These are phyloP conservation scores for Luffia ferchaultella DNA, from an alignment of 2,888 invertebrate species.

Conservation along the genomic window DNA sequence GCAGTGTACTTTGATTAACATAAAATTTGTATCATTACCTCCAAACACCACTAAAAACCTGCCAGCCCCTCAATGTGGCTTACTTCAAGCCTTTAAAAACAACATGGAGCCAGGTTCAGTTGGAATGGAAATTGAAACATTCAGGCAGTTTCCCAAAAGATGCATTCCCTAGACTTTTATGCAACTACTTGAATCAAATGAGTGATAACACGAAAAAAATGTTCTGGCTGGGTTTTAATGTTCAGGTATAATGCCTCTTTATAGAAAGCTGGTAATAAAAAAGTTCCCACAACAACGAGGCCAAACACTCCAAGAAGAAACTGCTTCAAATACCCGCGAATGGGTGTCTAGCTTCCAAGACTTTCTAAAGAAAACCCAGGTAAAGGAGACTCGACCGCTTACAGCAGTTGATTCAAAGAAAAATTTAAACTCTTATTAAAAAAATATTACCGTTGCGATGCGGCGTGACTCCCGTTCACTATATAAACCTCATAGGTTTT, in stretches of 20 bases:
- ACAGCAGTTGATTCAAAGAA: background rate
- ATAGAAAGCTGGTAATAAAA: slow-evolving; percentile 4
- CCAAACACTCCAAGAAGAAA: background rate
- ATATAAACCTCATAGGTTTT: no score
- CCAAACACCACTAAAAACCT: background rate
- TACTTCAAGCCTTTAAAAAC: slow-evolving; percentile 1
- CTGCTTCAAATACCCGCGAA: slow-evolving; percentile 1
- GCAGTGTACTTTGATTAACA: background rate
- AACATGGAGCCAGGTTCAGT: background rate
- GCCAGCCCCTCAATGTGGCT: slow-evolving; percentile 4
- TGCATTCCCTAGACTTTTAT: slow-evolving; percentile 6
- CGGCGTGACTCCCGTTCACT: no score
- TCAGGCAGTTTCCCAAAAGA: no score
- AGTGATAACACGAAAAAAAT: slow-evolving; percentile 5
- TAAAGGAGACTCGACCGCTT: slow-evolving; percentile 4
- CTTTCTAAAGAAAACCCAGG: slow-evolving; percentile 4
- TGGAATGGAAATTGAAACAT: slow-evolving; percentile 2
- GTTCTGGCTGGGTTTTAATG: slow-evolving; percentile 6
- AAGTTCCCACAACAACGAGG: slow-evolving; percentile 4
- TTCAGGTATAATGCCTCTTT: slow-evolving; percentile 6
- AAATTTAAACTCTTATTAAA: no score
- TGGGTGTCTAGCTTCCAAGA: slow-evolving; percentile 1
- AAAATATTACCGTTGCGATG: no score
- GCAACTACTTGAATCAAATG: background rate
- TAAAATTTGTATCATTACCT: slow-evolving; percentile 1